Base-by-base conservation (phyloP, 1,140 invertebrate genomes). In the Lucilia cuprina region DNA sequence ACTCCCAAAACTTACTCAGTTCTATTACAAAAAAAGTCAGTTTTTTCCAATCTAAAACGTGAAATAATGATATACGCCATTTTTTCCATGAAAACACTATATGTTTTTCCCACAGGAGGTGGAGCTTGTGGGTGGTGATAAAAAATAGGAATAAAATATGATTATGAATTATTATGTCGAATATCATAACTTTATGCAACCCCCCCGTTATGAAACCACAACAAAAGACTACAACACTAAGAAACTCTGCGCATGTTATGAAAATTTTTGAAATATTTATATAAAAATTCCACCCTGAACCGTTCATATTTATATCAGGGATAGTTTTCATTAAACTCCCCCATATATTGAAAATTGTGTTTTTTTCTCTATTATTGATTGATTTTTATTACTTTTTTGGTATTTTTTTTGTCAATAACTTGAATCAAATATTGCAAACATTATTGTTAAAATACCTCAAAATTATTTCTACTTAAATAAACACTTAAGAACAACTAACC, bases 401-500 rank as follows among this genome's bases (percentile, higher is more conserved):
- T 41, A 7, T 80, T 19, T 50, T 49, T 14, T 9, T 34, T 41
- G 34, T 17, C 30, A 34, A 35, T 77, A 35, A 41, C 34, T 41
- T 14, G 17, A 35, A 34, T 4, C 34, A 77, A 49, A 49, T 80
- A 49, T 80, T 50, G 41, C 41, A 80, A 80, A 80, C 41, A 80
- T 80, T 80, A 80, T 80, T 80, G 77, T 80, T 80, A 21, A 47
- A 80, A 80, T 80, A 80, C 77, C 77, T 80, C 77, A 80, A 80
- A 80, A 80, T 80, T 80, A 80, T 80, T 80, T 80, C 41, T 80
- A 49, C 47, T 80, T 80, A 80, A 80, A 49, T 80, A 80, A 80
- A 80, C 77, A 80, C 77, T 80, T 80, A 80, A 80, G n/a, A 80
- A 80, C 77, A 80, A 80, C 77, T 47, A 80, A 80, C 77, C 77